Evolutionary conservation across 1,140 invertebrate species (phyloP), one percentile per base, ranked within the genome.

Genomic region (Plodia interpunctella): DNA sequence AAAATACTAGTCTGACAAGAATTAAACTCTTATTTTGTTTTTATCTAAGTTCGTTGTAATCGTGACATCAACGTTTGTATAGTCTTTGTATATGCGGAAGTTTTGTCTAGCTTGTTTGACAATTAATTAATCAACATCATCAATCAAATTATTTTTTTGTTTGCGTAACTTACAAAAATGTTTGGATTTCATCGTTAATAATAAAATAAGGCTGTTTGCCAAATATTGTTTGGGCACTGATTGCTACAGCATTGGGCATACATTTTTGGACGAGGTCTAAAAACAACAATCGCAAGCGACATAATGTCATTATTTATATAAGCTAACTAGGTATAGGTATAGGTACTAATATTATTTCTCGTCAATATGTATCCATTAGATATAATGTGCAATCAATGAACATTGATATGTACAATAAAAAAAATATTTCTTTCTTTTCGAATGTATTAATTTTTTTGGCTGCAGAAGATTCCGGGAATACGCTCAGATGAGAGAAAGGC

Each of bases 1-100:
- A 68, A 76, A 77, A 62, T 62, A 83, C 84, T 76, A 66, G 79
- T 84, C 75, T 71, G 79, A 83, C 82, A 63, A 78, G 80, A 81
- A 73, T 76, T 25, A 32, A 60, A 55, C 44, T 10, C 49, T 60
- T 55, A 55, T 55, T 55, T 55, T 15, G 59, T 55, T 28, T 54
- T 57, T 50, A 32, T 28, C 18, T 20, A 38, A 28, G 30, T 50
- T 55, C 38, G 30, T 55, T 51, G 56, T 15, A 55, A 53, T 50
- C 25, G 70, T 70, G 70, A 78, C 67, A 68, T 75, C 67, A 73
- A 68, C 65, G 49, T 68, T 68, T 64, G 62, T 63, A 59, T 63
- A 65, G 59, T 60, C 15, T 25, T 57, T 59, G 54, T 44, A 61
- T 57, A 64, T 58, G 17, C 59, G 61, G 59, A 72, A 67, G 52